Percentiles rank a stretch among this genome's conserved stretches.
phyloP scores from a whole-genome alignment of 2,113 vertebrate species.

The Empidonax alnorum region DNA sequence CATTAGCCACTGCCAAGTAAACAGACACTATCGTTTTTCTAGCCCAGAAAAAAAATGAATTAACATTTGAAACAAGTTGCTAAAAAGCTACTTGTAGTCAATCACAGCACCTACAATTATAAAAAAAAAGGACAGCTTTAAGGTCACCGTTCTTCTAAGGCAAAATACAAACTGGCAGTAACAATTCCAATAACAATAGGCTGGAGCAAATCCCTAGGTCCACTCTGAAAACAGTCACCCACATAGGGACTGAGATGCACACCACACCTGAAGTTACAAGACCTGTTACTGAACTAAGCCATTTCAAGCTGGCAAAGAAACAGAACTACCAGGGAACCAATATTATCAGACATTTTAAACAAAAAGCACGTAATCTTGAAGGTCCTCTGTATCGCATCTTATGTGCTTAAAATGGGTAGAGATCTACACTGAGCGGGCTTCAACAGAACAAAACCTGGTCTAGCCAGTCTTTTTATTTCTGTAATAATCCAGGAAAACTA shows the following conservation, averaged over 20 bases:
- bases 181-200: neutral
- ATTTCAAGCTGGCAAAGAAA: neutral
- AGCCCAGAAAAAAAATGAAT: neutral
- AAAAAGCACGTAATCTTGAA: neutral
- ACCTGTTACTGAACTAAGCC: neutral
- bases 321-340: neutral
- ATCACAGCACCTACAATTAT: neutral
- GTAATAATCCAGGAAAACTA: slow-evolving; percentile 9
- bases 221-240: fast-evolving
- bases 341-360: neutral
- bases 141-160: neutral
- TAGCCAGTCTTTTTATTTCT: slow-evolving; percentile 9
- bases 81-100: neutral
- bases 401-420: neutral
- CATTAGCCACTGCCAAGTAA: neutral
- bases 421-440: fast-evolving
- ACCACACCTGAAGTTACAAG: neutral
- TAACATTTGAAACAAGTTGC: neutral
- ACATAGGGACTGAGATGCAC: neutral
- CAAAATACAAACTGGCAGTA: neutral
- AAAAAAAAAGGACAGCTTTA: neutral
- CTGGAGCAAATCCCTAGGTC: neutral
- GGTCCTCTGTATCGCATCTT: neutral
- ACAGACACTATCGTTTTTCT: neutral
- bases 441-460: neutral